Base-by-base conservation (phyloP, 2,888 invertebrate genomes). In the Cremastinae sp. region DNA sequence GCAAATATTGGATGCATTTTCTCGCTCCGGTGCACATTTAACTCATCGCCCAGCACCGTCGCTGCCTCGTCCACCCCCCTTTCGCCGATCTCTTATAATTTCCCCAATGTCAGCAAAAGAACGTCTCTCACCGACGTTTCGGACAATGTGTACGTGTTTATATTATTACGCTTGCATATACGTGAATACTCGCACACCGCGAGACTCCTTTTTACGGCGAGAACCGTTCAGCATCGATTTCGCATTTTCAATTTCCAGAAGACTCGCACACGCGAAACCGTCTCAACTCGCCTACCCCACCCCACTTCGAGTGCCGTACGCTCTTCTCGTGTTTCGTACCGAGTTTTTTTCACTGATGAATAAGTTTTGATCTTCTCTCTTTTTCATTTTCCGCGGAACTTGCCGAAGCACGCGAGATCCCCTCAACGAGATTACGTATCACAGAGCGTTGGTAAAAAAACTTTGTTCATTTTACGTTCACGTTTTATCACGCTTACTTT, bases 201-300 rank as follows among this genome's bases (percentile, higher is more conserved):
- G 68, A 66, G 68, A 72, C 68, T 51, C 47, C 53, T 69, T 64
- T 66, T 73, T 73, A 64, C 59, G 59, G 20, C 12, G 41, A 43
- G 56, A 43, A n/a, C 53, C 16, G 28, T 47, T 61, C 59, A 53
- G 64, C 65, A 76, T 76, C 76, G 76, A 76, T 76, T 76, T 73
- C 76, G 64, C 76, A 76, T 76, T 73, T n/a, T 76, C 76, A 76
- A 76, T 76, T 61, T 65, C 41, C 59, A 59, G n/a, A 12, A 47
- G 45, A 73, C 38, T 45, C 62, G 34, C 69, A 53, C 53, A 20
- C 58, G 38, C 28, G 28, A 28, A 28, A 28, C 28, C 5, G 5
- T 28, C 28, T n/a, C n/a, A n/a, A n/a, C n/a, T n/a, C n/a, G n/a
- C n/a, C n/a, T 28, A 54, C 38, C 56, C 59, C 41, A 10, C 45